These are phyloP conservation scores for Polypterus senegalus DNA, from an alignment of 2,113 vertebrate genomes.

Conservation along the genomic window DNA sequence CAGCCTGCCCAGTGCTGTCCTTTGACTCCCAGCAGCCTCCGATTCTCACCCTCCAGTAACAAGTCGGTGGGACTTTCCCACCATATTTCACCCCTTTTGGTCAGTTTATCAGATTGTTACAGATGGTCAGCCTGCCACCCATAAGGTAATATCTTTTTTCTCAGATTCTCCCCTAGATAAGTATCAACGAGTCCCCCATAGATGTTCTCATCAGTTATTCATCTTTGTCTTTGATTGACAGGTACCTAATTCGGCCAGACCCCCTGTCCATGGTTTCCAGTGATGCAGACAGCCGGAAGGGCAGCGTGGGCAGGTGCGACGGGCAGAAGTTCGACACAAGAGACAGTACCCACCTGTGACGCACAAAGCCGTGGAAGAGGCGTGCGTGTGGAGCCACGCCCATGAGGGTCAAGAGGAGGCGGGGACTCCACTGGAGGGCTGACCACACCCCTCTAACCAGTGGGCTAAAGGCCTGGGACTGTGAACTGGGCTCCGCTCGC, in stretches of 20 bases:
- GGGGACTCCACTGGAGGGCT: background rate
- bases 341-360: slow-evolving; percentile 63
- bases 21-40: too few species aligned
- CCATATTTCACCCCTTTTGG: too few species aligned
- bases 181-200: background rate
- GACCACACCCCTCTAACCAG: background rate
- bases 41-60: too few species aligned
- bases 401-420: slow-evolving; percentile 4
- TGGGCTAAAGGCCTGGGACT: slow-evolving; percentile 4
- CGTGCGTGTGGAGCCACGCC: slow-evolving; percentile 11
- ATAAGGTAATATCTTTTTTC: background rate
- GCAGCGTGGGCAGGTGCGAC: slow-evolving; percentile 40
- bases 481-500: background rate
- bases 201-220: background rate
- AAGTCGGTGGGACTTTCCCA: too few species aligned
- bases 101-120: too few species aligned
- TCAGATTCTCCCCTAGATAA: too few species aligned
- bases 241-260: slow-evolving; percentile 64
- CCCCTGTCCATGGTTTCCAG: slow-evolving; percentile 56
- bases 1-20: too few species aligned
- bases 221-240: slow-evolving; percentile 17
- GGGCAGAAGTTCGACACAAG: slow-evolving; percentile 48
- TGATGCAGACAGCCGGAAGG: slow-evolving; percentile 43
- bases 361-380: slow-evolving; percentile 1
- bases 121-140: too few species aligned